Conservation (phyloP, 2,113 vertebrate species). For the Xenotilapia leptura region DNA sequence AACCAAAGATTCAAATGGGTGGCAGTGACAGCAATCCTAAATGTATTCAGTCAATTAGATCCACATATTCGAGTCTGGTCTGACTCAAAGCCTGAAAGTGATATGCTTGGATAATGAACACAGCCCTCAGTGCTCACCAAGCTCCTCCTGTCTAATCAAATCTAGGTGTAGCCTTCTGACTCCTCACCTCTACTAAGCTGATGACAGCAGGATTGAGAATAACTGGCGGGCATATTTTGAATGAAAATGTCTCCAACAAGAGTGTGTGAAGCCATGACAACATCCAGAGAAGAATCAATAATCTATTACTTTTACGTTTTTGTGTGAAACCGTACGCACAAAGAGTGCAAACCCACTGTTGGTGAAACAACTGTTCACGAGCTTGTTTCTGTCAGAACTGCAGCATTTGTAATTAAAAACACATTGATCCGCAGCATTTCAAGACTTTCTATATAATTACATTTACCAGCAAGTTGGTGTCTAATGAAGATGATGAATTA, state of each 20-base stretch:
- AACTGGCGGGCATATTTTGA: background rate
- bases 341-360: background rate
- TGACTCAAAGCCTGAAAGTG: background rate
- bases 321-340: no score
- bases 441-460: background rate
- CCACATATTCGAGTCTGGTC: background rate
- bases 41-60: conserved; percentile 11
- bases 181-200: background rate
- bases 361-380: background rate
- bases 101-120: conserved; percentile 16
- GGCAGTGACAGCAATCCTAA: background rate
- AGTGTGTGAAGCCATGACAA: background rate
- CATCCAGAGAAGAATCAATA: conserved; percentile 19
- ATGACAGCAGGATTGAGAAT: conserved; percentile 6
- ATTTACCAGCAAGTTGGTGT: background rate
- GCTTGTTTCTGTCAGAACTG: background rate
- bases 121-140: background rate
- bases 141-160: conserved; percentile 26
- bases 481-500: background rate
- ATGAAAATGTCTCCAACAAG: background rate
- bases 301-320: background rate
- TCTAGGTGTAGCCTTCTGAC: background rate
- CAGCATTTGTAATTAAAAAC: background rate
- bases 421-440: background rate
- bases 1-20: background rate